Percentiles rank a stretch among this genome's conserved stretches.
Evolutionary conservation across 2,888 invertebrate genomes (phyloP).

Genomic region (Pandemis heparana): DNA sequence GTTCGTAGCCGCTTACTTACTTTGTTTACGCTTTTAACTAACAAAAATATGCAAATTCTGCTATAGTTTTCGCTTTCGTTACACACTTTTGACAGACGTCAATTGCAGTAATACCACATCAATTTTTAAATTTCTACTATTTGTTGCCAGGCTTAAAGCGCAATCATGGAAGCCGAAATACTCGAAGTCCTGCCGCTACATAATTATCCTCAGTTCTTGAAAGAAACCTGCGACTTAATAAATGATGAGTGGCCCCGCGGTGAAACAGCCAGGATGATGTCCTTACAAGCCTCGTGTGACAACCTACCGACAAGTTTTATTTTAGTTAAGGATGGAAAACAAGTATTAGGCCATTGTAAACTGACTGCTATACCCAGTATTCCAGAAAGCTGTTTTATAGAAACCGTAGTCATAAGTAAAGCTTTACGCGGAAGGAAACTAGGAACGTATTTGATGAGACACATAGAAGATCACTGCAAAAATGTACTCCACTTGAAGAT

Average conservation of each 20-base stretch:
- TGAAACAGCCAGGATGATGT: constrained; percentile 91
- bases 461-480: constrained; percentile 91
- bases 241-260: constrained; percentile 96
- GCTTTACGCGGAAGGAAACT: constrained; percentile 90
- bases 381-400: constrained; percentile 90
- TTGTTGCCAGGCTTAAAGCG: constrained; percentile 35
- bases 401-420: constrained; percentile 92
- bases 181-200: constrained; percentile 89
- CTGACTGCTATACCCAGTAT: constrained; percentile 90
- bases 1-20: constrained; percentile 41
- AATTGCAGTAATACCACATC: constrained; percentile 37
- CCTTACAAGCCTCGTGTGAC: constrained; percentile 90
- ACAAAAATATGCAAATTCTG: constrained; percentile 43
- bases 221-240: constrained; percentile 90
- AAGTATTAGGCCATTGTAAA: constrained; percentile 92
- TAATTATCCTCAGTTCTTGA: constrained; percentile 88
- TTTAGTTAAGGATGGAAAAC: constrained; percentile 83
- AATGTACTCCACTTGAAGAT: constrained; percentile 86
- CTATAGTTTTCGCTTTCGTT: constrained; percentile 41
- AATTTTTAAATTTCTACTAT: constrained; percentile 45
- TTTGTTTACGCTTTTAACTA: constrained; percentile 33
- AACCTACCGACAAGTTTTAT: constrained; percentile 90
- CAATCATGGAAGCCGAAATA: constrained; percentile 64
- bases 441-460: constrained; percentile 90
- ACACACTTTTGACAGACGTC: constrained; percentile 33